These are phyloP conservation scores for Abscondita cerata DNA, from an alignment of 2,888 invertebrate species.

Conservation along the genomic window DNA sequence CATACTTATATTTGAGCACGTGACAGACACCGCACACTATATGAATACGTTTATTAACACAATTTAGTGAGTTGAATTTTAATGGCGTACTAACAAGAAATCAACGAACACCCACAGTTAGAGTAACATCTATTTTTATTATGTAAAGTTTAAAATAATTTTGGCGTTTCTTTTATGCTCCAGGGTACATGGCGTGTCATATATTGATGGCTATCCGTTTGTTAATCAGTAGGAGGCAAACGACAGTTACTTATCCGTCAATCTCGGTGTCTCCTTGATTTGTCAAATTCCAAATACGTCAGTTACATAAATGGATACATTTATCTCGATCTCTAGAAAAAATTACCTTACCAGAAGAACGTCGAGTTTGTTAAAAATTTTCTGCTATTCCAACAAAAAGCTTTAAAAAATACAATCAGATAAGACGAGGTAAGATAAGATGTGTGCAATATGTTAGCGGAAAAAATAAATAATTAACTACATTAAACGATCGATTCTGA, in stretches of 20 bases:
- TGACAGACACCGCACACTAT: constrained; percentile 53
- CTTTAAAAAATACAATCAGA: constrained; percentile 25
- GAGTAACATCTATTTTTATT: constrained; percentile 3
- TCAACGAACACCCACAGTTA: constrained; percentile 4
- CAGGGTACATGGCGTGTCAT: constrained; percentile 26
- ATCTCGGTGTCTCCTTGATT: constrained; percentile 42
- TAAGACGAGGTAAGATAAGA: constrained; percentile 8
- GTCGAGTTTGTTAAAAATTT: constrained; percentile 18
- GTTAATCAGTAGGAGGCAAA: constrained; percentile 41
- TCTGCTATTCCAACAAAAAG: constrained; percentile 8
- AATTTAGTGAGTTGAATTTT: constrained; percentile 34
- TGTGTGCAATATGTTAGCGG: constrained; percentile 19
- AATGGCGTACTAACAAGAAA: constrained; percentile 25
- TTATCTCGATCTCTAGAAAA: constrained; percentile 35
- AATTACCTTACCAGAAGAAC: constrained; percentile 16
- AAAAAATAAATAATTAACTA: constrained; percentile 33
- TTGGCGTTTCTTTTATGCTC: constrained; percentile 1
- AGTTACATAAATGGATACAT: constrained; percentile 40
- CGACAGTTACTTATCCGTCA: constrained; percentile 44
- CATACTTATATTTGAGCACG: constrained; percentile 51
- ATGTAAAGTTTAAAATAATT: constrained; percentile 4
- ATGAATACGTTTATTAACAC: constrained; percentile 47
- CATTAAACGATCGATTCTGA: constrained; percentile 26
- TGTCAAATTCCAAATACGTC: constrained; percentile 44
- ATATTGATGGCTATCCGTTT: constrained; percentile 40